phyloP scores from a whole-genome alignment of 2,888 invertebrate species.

The Sinelater perroti region DNA sequence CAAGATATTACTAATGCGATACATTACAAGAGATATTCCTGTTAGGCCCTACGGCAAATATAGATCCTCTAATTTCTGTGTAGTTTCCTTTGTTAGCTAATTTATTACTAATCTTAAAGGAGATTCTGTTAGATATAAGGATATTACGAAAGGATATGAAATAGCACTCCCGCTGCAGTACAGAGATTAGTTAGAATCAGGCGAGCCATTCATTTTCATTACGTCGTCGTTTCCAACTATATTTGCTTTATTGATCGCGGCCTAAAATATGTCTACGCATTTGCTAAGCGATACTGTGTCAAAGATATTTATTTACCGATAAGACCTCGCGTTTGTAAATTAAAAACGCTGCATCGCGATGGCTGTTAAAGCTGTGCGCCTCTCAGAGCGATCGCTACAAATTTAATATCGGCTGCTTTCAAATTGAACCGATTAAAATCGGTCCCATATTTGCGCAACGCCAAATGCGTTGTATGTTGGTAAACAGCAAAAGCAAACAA shows the following conservation, averaged over 20 bases:
- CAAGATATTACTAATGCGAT: too few species aligned
- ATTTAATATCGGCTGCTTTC: background rate
- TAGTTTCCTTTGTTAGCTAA: slow-evolving; percentile 24
- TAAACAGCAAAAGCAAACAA: slow-evolving; percentile 7
- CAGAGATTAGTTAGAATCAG: slow-evolving; percentile 21
- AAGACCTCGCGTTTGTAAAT: too few species aligned
- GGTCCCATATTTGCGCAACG: background rate
- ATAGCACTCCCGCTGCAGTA: slow-evolving; percentile 20
- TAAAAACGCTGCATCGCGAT: too few species aligned
- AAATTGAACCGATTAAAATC: background rate
- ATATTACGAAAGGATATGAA: slow-evolving; percentile 31
- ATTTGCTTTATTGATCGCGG: slow-evolving; percentile 14
- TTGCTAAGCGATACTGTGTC: background rate
- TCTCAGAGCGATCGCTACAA: too few species aligned
- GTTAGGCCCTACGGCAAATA: too few species aligned
- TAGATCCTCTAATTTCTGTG: slow-evolving; percentile 24
- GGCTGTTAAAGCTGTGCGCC: too few species aligned
- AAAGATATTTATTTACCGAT: background rate
- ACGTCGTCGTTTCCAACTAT: slow-evolving; percentile 15
- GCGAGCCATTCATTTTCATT: slow-evolving; percentile 27
- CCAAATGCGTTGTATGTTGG: slow-evolving; percentile 2
- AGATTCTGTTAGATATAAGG: slow-evolving; percentile 26
- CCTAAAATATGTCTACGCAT: background rate
- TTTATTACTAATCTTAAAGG: slow-evolving; percentile 29
- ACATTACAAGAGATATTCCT: too few species aligned